Percentiles rank a stretch among this genome's conserved stretches.
phyloP scores from a whole-genome alignment of 1,140 invertebrate genomes.

The Anastrepha ludens region DNA sequence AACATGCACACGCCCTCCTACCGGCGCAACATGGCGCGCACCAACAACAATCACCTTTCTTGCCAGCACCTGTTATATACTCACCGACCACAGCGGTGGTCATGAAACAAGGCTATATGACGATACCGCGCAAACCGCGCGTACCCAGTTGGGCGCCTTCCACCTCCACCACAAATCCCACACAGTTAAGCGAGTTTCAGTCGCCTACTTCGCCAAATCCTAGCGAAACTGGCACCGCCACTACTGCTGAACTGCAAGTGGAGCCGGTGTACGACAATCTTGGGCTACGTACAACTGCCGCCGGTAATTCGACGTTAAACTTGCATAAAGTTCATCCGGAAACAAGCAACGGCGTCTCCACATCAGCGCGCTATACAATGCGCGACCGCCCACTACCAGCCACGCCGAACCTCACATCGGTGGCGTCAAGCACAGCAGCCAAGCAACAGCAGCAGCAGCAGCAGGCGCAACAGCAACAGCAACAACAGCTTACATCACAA shows the following conservation, averaged over 20 bases:
- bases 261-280: constrained; percentile 91
- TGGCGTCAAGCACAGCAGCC: constrained; percentile 74
- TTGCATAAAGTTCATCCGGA: constrained; percentile 79
- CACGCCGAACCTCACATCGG: constrained; percentile 76
- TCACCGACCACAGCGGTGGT: constrained; percentile 76
- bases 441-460: constrained; percentile 71
- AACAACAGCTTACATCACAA: constrained; percentile 66
- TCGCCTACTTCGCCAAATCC: constrained; percentile 75
- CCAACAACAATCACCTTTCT: constrained; percentile 78
- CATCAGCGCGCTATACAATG: constrained; percentile 75
- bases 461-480: constrained; percentile 73
- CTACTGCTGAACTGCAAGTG: constrained; percentile 75
- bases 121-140: constrained; percentile 87
- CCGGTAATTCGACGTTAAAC: constrained; percentile 86
- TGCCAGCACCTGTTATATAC: constrained; percentile 75
- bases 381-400: constrained; percentile 78
- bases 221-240: constrained; percentile 75
- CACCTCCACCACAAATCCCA: constrained; percentile 63
- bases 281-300: constrained; percentile 87
- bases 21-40: constrained; percentile 74
- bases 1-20: constrained; percentile 62
- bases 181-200: constrained; percentile 70
- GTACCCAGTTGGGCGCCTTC: constrained; percentile 88
- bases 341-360: constrained; percentile 64
- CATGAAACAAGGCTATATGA: constrained; percentile 87